Evolutionary conservation across 1,140 invertebrate species (phyloP).

Genomic region (Limonius californicus): DNA sequence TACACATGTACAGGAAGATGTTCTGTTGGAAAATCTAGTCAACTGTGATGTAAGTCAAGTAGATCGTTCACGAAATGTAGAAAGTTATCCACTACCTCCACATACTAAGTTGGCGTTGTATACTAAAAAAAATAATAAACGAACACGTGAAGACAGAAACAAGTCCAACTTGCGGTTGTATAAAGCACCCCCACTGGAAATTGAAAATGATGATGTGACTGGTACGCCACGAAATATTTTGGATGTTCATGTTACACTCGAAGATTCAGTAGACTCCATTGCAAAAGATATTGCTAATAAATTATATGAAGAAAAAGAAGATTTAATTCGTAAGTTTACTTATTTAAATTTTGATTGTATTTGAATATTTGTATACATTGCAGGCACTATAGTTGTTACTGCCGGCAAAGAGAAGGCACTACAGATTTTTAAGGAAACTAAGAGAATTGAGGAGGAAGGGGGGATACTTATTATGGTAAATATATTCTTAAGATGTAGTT

Average conservation of each 20-base stretch:
- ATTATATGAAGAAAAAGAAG: slow-evolving; percentile 65
- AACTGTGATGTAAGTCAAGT: slow-evolving; percentile 56
- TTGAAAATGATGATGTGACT: slow-evolving; percentile 49
- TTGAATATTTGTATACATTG: slow-evolving; percentile 24
- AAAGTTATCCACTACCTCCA: slow-evolving; percentile 55
- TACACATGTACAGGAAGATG: slow-evolving; percentile 58
- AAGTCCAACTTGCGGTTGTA: slow-evolving; percentile 58
- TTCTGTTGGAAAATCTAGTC: slow-evolving; percentile 57
- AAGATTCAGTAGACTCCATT: slow-evolving; percentile 56
- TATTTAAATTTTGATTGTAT: not conserved
- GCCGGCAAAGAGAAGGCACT: slow-evolving; percentile 71
- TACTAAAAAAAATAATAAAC: slow-evolving; percentile 51
- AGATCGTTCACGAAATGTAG: slow-evolving; percentile 54
- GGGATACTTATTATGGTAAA: slow-evolving; percentile 76
- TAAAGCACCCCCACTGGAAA: slow-evolving; percentile 48
- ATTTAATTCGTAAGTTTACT: slow-evolving; percentile 61
- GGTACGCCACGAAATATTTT: slow-evolving; percentile 51
- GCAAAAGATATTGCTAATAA: slow-evolving; percentile 67
- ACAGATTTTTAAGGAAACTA: slow-evolving; percentile 72
- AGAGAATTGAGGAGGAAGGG: slow-evolving; percentile 73
- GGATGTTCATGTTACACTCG: slow-evolving; percentile 51
- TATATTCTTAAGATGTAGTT: slow-evolving; percentile 18
- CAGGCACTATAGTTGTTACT: slow-evolving; percentile 68
- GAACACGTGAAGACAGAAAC: slow-evolving; percentile 55
- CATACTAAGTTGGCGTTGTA: slow-evolving; percentile 28